Conservation (phyloP, 1,140 invertebrate genomes). For the Aphidius ervi region DNA sequence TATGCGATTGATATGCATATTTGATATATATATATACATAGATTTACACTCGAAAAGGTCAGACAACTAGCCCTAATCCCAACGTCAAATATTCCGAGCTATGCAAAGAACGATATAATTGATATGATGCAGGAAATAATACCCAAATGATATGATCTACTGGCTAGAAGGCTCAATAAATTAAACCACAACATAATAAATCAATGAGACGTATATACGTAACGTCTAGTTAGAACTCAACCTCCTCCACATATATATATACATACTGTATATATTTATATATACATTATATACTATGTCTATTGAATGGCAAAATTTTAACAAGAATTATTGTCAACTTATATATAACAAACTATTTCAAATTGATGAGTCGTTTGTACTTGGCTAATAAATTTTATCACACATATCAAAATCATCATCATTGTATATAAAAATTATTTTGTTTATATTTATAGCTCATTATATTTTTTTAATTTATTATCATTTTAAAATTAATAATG, state of each 20-base stretch:
- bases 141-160: constrained; percentile 44
- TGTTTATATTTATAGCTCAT: too few species aligned
- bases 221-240: too few species aligned
- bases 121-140: too few species aligned
- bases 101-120: constrained; percentile 20
- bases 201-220: constrained; percentile 22
- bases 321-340: constrained; percentile 19
- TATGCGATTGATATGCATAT: too few species aligned
- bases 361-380: constrained; percentile 16
- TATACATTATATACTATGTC: not conserved
- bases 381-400: not conserved
- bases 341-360: constrained; percentile 19
- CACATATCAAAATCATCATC: not conserved
- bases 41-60: too few species aligned
- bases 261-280: too few species aligned
- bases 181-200: constrained; percentile 39
- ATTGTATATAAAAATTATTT: too few species aligned
- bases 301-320: constrained; percentile 21
- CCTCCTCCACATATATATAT: too few species aligned
- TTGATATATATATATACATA: too few species aligned
- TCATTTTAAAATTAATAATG: too few species aligned
- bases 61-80: not conserved
- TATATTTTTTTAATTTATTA: too few species aligned
- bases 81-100: constrained; percentile 23
- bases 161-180: constrained; percentile 41